These are phyloP conservation scores for Hippocampus zosterae DNA, from an alignment of 2,113 vertebrate genomes.

Conservation along the genomic window DNA sequence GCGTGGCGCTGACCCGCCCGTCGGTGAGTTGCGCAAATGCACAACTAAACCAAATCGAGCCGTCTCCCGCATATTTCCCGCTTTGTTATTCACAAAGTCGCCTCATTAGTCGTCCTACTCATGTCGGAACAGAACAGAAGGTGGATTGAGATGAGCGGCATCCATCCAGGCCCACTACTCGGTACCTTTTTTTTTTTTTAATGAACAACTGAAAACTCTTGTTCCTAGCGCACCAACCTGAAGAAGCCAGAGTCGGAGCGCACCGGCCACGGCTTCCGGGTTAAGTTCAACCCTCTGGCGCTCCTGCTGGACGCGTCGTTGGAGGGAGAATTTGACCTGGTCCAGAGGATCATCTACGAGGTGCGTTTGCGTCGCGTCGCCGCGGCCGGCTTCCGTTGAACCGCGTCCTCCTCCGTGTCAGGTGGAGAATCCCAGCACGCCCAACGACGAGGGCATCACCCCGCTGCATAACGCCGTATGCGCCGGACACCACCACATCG, in stretches of 20 bases:
- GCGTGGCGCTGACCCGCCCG: constrained; percentile 38
- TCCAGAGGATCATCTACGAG: constrained; percentile 97
- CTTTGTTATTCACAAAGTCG: too few species aligned
- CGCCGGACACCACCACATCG: constrained; percentile 96
- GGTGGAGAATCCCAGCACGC: constrained; percentile 97
- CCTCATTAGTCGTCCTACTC: too few species aligned
- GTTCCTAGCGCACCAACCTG: constrained; percentile 88
- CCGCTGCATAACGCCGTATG: constrained; percentile 95
- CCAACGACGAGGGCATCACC: constrained; percentile 97
- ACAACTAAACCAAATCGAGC: too few species aligned
- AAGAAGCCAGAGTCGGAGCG: constrained; percentile 95
- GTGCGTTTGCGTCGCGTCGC: constrained; percentile 47
- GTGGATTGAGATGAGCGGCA: too few species aligned
- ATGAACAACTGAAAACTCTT: too few species aligned
- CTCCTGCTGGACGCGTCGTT: constrained; percentile 92
- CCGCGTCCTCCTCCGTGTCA: constrained; percentile 43
- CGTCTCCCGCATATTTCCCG: too few species aligned
- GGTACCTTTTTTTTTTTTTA: too few species aligned
- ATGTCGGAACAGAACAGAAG: too few species aligned
- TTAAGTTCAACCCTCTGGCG: constrained; percentile 94
- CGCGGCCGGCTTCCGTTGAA: neutral
- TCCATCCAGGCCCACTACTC: too few species aligned
- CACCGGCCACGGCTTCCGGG: constrained; percentile 87
- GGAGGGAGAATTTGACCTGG: constrained; percentile 96
- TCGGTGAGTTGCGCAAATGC: constrained; percentile 66